phyloP scores from a whole-genome alignment of 2,113 vertebrate species.

The Hypomesus transpacificus region DNA sequence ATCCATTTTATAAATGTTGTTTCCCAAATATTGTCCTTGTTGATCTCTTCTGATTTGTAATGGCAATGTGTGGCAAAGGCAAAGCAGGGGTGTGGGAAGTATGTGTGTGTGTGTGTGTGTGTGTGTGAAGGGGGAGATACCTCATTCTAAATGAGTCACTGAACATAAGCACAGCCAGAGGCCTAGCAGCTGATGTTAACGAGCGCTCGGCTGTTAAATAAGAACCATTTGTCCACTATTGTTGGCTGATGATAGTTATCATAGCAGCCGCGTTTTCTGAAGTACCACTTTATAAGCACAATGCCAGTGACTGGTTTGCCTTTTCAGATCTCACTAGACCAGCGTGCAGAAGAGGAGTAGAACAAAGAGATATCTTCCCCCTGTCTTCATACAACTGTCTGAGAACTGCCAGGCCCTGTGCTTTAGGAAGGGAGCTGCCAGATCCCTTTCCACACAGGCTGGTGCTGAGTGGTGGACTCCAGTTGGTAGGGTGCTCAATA shows the following conservation, averaged over 20 bases:
- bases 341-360: no score
- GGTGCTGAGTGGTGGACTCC: slow-evolving; percentile 28
- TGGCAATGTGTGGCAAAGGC: slow-evolving; percentile 42
- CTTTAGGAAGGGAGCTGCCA: neutral
- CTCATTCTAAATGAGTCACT: slow-evolving; percentile 1
- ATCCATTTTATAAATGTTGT: neutral
- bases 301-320: no score
- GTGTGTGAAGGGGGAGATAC: neutral
- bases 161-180: neutral
- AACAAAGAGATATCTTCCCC: no score
- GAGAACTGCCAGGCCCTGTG: no score
- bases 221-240: no score
- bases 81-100: neutral
- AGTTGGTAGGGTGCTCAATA: slow-evolving; percentile 22
- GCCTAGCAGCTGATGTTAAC: neutral
- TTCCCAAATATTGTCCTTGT: slow-evolving; percentile 29
- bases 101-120: neutral
- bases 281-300: no score
- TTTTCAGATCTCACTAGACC: no score
- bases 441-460: slow-evolving; percentile 23
- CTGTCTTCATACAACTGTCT: no score
- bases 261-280: no score
- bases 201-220: no score
- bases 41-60: slow-evolving; percentile 57
- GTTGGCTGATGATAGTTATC: no score